Evolutionary conservation across 2,113 vertebrate species (phyloP), one percentile per base, ranked within the genome.

Genomic region (Eulacestoma nigropectus): DNA sequence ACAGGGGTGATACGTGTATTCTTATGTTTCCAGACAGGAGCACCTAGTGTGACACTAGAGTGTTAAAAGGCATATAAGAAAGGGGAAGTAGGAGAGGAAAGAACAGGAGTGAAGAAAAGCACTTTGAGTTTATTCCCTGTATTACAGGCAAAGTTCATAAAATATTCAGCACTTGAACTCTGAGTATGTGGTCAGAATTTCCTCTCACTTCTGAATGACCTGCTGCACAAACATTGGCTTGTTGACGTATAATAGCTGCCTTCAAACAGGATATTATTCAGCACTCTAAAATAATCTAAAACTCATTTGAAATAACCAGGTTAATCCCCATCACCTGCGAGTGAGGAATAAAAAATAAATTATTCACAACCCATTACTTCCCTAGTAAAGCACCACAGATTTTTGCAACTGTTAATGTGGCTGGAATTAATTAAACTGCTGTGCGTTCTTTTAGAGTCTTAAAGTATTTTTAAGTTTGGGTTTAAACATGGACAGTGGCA

Each of bases 241-340:
- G 92, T 96, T 96, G 95, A 95, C 15, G 1, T 91, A 69, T 85
- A 88, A 94, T 88, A 87, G 67, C 56, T 87, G 59, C 81, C 67
- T 95, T 95, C 89, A 93, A 95, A 95, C 87, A 94, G 95, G 93
- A 89, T 92, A 95, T 96, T 95, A 96, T 89, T 95, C 94, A 93
- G 67, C 70, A 87, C 74, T 85, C 35, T 57, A 87, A 96, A 92
- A 92, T 89, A 96, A 93, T 73, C 74, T 93, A 69, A 95, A 92
- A 20, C 76, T 90, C 76, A 60, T 95, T 92, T 83, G 75, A 93
- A 97, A 87, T 33, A 94, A 46, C 42, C 67, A 87, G 84, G 93
- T 96, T 96, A 96, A 97, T 96, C 93, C 59, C 16, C 39, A 70
- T 93, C 94, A 95, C 91, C 91, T 95, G 84, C 12, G 11, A 89